These are phyloP conservation scores for Erethizon dorsatum DNA, from an alignment of 2,797 vertebrate species.

Conservation along the genomic window DNA sequence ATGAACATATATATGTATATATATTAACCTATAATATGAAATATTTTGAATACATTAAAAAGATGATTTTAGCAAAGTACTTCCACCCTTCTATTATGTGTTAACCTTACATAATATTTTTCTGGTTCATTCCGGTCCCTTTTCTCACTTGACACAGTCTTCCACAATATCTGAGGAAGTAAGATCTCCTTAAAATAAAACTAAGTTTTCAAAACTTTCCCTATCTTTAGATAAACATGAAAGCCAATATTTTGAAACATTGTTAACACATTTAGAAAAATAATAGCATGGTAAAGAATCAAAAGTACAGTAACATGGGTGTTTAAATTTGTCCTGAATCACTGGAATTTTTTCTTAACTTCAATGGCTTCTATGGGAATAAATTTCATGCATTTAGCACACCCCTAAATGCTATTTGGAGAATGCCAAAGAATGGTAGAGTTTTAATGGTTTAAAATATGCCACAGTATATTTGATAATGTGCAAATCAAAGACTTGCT, in stretches of 20 bases:
- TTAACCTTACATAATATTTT: constrained; percentile 16
- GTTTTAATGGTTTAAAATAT: neutral
- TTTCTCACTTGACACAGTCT: neutral
- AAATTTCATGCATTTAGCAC: neutral
- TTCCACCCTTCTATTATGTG: constrained; percentile 44
- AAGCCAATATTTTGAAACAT: constrained; percentile 56
- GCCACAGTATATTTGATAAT: neutral
- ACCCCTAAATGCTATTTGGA: neutral
- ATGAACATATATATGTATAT: constrained; percentile 19
- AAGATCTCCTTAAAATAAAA: constrained; percentile 25
- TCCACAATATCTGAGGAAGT: neutral
- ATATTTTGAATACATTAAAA: constrained; percentile 69
- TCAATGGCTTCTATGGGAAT: neutral
- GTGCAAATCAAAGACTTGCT: neutral
- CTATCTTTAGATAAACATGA: constrained; percentile 52
- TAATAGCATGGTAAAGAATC: neutral
- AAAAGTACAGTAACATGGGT: neutral
- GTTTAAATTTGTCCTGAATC: neutral
- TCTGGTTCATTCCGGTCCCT: constrained; percentile 17
- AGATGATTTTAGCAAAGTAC: constrained; percentile 57
- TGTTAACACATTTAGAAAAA: constrained; percentile 43
- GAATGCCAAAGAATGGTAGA: neutral
- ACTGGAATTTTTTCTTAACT: neutral
- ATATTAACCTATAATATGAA: constrained; percentile 44
- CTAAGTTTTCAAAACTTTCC: constrained; percentile 23